Conservation (phyloP, 2,888 invertebrate genomes). For the Myopa tessellatipennis region DNA sequence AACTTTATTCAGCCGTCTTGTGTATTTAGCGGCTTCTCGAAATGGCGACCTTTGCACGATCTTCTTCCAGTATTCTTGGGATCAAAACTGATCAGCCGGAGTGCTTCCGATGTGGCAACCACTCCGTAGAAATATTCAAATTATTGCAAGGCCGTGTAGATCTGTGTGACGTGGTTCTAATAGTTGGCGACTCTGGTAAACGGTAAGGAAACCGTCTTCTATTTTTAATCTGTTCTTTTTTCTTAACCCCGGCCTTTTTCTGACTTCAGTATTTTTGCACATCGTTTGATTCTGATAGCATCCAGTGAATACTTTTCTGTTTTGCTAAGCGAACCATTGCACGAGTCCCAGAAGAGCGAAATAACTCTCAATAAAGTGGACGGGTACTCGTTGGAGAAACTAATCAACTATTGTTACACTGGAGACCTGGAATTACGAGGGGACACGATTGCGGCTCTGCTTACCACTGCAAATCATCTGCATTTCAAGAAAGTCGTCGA, state of each 20-base stretch:
- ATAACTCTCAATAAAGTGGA: conserved; percentile 87
- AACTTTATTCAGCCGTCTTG: too few relatives aligned
- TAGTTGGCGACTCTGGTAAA: too few relatives aligned
- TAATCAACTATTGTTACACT: conserved; percentile 92
- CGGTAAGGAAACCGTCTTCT: too few relatives aligned
- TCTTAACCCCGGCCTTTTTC: background rate
- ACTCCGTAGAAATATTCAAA: too few relatives aligned
- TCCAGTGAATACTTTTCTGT: conserved; percentile 95
- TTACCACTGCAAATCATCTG: conserved; percentile 88
- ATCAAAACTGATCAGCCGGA: too few relatives aligned
- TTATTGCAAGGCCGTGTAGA: too few relatives aligned
- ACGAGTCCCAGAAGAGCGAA: conserved; percentile 85
- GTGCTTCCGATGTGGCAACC: too few relatives aligned
- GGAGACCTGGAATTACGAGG: conserved; percentile 82
- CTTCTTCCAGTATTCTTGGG: too few relatives aligned
- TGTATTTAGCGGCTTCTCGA: too few relatives aligned
- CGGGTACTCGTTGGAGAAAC: conserved; percentile 83
- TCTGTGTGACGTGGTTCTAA: too few relatives aligned
- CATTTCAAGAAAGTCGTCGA: conserved; percentile 87
- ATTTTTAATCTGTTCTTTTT: too few relatives aligned
- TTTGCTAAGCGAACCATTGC: conserved; percentile 91
- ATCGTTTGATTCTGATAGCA: conserved; percentile 88
- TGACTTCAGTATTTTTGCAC: conserved; percentile 78
- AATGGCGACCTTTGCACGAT: too few relatives aligned
- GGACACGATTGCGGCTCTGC: conserved; percentile 90